Base-by-base conservation (phyloP, 2,888 invertebrate species). In the Tetropium fuscum region DNA sequence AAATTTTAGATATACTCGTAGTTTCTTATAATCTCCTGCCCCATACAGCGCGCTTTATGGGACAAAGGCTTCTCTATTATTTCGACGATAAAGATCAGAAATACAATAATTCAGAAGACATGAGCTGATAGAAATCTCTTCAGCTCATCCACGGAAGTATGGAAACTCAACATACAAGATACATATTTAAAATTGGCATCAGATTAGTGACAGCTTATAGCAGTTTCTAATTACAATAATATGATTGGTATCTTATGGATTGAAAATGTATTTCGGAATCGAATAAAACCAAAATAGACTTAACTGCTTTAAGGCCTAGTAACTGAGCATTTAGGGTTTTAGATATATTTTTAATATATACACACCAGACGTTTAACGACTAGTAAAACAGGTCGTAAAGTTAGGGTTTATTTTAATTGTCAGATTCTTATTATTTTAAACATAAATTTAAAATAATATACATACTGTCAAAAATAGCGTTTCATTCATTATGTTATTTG, bases 371-470 rank as follows among this genome's bases (percentile, higher is more conserved):
- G 13, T 53, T 58, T 58, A 41, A 58, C 38, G 45, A 45, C 47
- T 47, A 49, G 53, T 58, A 58, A 58, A 58, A 53, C 53, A 44
- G 40, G 30, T 18, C 47, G 22, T 58, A 58, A 58, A 58, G 19
- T 38, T 27, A 10, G n/a, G n/a, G 60, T 54, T 60, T 60, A 36
- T 60, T 60, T 60, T 60, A 53, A 56, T 56, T 56, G 60, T 56
- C 56, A 60, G 60, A 36, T 27, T 43, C 54, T 56, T 56, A 54
- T 60, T 56, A 48, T 56, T 44, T 49, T 40, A 53, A 20, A 25
- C 60, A 49, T 60, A 60, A 60, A 60, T 60, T 43, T 56, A 45
- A 36, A 60, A 56, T 53, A 60, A 60, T 60, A 60, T 56, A 60
- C 53, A 60, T 7, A 36, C 51, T 51, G 60, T 60, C 60, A 53